Evolutionary conservation across 2,797 vertebrate species (phyloP).

Genomic region (Pipistrellus nathusii): DNA sequence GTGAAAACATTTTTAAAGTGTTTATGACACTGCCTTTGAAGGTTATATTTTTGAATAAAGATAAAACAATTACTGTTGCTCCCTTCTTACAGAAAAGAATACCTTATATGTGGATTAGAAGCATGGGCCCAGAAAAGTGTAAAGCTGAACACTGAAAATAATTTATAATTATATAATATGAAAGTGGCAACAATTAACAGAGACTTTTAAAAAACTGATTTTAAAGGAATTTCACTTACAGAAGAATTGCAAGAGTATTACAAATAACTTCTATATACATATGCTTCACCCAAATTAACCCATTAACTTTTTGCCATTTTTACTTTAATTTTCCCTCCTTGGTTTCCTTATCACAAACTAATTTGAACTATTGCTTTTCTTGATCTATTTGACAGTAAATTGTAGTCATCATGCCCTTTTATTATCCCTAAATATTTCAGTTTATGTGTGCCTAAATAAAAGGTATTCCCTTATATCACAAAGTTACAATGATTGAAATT

Average conservation of each 20-base stretch:
- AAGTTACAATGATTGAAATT: not conserved
- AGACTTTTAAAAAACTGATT: not conserved
- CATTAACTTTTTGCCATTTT: not conserved
- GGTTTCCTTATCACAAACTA: not conserved
- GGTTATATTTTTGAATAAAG: conserved; percentile 26
- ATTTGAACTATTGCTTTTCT: not conserved
- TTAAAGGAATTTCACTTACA: conserved; percentile 39
- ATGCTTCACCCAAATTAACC: not conserved
- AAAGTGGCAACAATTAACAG: not conserved
- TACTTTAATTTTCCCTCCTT: not conserved
- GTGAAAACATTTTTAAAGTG: not conserved
- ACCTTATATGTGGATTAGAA: not conserved
- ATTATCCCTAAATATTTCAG: not conserved
- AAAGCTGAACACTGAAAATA: not conserved
- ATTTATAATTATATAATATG: not conserved
- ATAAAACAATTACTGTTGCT: not conserved
- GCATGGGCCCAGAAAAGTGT: not conserved
- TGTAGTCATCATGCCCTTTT: not conserved
- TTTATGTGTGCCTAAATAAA: not conserved
- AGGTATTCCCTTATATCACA: not conserved
- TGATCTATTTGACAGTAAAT: not conserved
- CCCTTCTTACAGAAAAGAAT: not conserved
- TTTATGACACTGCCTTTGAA: not conserved
- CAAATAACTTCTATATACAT: not conserved
- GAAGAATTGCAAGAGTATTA: not conserved